Conservation (phyloP, 2,113 vertebrate species). For the Camelus dromedarius region DNA sequence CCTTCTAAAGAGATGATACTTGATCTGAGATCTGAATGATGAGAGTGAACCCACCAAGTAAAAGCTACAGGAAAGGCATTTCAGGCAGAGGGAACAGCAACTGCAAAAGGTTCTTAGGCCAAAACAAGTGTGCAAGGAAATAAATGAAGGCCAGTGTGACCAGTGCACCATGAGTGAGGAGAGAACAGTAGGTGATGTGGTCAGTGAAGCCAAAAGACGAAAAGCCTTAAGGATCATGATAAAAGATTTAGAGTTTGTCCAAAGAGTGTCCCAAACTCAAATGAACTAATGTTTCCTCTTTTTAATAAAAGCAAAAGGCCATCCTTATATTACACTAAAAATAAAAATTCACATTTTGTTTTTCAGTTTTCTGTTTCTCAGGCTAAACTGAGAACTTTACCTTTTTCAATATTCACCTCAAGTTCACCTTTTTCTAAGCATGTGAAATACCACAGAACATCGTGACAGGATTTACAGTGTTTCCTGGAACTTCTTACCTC, state of each 20-base stretch:
- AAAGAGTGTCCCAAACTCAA: not conserved
- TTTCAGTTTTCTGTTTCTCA: conserved; percentile 51
- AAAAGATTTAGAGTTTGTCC: not conserved
- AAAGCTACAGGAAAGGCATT: not conserved
- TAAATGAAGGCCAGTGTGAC: not conserved
- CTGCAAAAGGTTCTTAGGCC: not conserved
- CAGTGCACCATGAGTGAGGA: not conserved
- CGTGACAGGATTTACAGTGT: conserved; percentile 42
- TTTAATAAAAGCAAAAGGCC: not conserved
- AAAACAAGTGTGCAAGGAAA: not conserved
- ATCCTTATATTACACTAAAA: not conserved
- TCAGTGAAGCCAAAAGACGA: not conserved
- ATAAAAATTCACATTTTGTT: conserved; percentile 15
- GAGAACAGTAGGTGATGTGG: not conserved
- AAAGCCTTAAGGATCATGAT: not conserved
- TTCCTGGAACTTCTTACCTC: conserved; percentile 82
- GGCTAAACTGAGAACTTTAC: conserved; percentile 13
- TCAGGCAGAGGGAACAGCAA: not conserved
- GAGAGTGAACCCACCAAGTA: not conserved
- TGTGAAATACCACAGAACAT: conserved; percentile 77
- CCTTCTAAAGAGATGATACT: not conserved
- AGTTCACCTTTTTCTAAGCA: conserved; percentile 70
- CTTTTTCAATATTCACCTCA: conserved; percentile 70
- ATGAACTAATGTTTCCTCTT: not conserved
- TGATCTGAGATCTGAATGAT: not conserved